Percentiles rank a stretch among this genome's conserved stretches.
Conservation (phyloP, 2,113 vertebrate species). For the Gnathonemus echidnorhynchus region DNA sequence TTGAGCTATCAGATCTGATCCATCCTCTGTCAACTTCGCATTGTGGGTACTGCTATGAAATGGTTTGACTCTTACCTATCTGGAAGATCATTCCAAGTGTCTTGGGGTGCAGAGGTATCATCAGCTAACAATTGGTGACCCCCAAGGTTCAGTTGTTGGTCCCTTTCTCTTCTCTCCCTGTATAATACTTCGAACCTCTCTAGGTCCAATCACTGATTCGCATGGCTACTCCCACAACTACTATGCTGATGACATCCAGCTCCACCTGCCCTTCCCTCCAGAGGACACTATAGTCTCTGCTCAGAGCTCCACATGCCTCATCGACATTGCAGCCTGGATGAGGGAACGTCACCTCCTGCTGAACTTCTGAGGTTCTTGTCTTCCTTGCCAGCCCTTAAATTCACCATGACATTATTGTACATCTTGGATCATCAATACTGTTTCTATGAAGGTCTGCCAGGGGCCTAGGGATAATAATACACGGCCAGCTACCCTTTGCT, state of each 20-base stretch:
- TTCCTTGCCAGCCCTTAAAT: not conserved
- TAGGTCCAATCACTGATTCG: not conserved
- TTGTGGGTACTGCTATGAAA: not conserved
- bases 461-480: not conserved
- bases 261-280: not conserved
- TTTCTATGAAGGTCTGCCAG: not conserved
- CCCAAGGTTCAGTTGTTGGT: not conserved
- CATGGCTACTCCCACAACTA: not conserved
- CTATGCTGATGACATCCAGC: not conserved
- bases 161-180: not conserved
- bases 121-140: not conserved
- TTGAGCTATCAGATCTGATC: not conserved
- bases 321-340: slow-evolving; percentile 21
- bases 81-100: not conserved
- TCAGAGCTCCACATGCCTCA: slow-evolving; percentile 3
- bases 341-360: slow-evolving; percentile 9
- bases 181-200: not conserved
- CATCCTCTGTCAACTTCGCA: not conserved
- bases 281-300: not conserved
- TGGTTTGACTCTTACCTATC: not conserved
- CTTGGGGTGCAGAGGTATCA: not conserved
- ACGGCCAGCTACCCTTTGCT: not conserved
- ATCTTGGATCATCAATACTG: not conserved
- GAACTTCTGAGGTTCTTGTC: not conserved
- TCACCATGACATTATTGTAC: not conserved